Conservation (phyloP, 2,797 vertebrate genomes). For the Poecilia gillii region DNA sequence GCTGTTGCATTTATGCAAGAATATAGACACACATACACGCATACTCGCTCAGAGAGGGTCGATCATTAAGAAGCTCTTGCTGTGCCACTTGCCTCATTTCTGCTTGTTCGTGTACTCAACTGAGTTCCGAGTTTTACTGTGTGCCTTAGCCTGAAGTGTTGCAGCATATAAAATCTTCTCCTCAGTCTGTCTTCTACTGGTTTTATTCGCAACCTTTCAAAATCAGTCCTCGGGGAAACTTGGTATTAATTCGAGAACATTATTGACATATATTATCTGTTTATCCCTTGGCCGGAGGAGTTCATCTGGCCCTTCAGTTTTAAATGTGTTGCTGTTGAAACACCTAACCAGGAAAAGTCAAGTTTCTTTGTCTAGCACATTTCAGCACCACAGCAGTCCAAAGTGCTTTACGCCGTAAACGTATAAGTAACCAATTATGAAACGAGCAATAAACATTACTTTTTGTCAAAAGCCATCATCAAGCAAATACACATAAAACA, state of each 20-base stretch:
- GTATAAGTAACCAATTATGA: too few relatives aligned
- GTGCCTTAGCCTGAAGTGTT: slow-evolving; percentile 17
- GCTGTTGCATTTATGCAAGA: slow-evolving; percentile 9
- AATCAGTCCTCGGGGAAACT: neutral
- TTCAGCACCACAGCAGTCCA: too few relatives aligned
- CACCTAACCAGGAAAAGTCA: neutral
- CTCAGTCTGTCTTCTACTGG: slow-evolving; percentile 4
- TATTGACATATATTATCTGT: slow-evolving; percentile 20
- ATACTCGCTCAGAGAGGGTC: slow-evolving; percentile 16
- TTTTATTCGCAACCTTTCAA: neutral
- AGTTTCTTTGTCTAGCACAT: too few relatives aligned
- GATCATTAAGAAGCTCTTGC: slow-evolving; percentile 50
- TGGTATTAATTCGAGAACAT: neutral
- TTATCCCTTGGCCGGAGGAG: neutral
- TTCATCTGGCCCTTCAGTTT: neutral
- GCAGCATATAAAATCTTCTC: slow-evolving; percentile 11
- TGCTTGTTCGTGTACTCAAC: slow-evolving; percentile 38
- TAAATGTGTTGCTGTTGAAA: neutral
- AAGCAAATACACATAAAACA: too few relatives aligned
- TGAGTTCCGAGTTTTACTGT: slow-evolving; percentile 51
- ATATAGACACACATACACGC: slow-evolving; percentile 9
- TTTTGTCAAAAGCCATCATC: too few relatives aligned
- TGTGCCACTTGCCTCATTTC: slow-evolving; percentile 23
- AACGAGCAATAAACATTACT: too few relatives aligned
- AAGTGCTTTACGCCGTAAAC: too few relatives aligned